These are phyloP conservation scores for Sebastes trivittatus DNA, from an alignment of 2,797 vertebrate species.

Conservation along the genomic window DNA sequence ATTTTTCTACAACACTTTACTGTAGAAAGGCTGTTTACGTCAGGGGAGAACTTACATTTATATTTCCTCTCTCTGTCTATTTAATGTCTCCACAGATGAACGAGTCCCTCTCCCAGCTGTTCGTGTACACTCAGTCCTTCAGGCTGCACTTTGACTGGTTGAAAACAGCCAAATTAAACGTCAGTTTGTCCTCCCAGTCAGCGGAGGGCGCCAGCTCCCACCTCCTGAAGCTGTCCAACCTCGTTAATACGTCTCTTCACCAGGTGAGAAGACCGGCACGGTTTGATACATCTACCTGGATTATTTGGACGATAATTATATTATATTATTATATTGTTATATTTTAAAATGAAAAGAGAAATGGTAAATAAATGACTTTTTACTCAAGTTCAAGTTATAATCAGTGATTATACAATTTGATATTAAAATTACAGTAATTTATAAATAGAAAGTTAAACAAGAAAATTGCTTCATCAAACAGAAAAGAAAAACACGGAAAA, in stretches of 20 bases:
- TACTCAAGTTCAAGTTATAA: background rate
- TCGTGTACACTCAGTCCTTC: slow-evolving; percentile 41
- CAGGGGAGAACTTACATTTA: fast-evolving
- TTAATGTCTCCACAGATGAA: slow-evolving; percentile 57
- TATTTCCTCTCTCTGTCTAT: background rate
- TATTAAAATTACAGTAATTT: background rate
- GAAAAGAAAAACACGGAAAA: too few species aligned
- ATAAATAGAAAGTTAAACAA: background rate
- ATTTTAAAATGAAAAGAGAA: background rate
- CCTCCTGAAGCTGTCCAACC: slow-evolving; percentile 45
- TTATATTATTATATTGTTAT: too few species aligned
- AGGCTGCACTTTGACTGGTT: slow-evolving; percentile 71
- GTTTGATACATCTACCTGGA: fast-evolving
- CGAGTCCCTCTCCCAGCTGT: slow-evolving; percentile 60
- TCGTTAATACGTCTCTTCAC: background rate
- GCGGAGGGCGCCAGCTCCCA: slow-evolving; percentile 16
- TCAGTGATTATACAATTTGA: background rate
- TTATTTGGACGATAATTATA: too few species aligned
- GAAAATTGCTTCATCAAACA: too few species aligned
- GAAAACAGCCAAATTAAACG: slow-evolving; percentile 36
- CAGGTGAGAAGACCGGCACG: slow-evolving; percentile 37
- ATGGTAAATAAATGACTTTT: background rate
- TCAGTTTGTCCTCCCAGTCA: slow-evolving; percentile 38
- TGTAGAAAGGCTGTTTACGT: fast-evolving
- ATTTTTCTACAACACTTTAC: background rate